These are phyloP conservation scores for Hydrotaea cyrtoneurina DNA, from an alignment of 2,888 invertebrate species.

Conservation along the genomic window DNA sequence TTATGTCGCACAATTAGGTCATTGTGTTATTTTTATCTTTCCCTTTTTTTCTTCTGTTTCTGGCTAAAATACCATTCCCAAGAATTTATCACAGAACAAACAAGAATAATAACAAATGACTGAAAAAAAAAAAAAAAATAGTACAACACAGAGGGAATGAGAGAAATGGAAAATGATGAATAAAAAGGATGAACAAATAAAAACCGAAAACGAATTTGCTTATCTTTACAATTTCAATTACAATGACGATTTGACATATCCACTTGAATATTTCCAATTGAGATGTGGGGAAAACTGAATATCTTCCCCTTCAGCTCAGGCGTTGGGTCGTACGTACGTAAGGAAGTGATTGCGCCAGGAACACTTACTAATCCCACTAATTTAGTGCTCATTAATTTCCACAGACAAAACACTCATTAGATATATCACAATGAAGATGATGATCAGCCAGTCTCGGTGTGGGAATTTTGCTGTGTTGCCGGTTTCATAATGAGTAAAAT, in stretches of 20 bases:
- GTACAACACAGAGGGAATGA: neutral
- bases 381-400: slow-evolving; percentile 77
- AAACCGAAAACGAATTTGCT: slow-evolving; percentile 11
- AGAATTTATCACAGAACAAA: neutral
- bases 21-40: neutral
- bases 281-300: neutral
- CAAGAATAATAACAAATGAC: neutral
- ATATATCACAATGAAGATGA: slow-evolving; percentile 33
- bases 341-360: neutral
- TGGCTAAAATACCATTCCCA: slow-evolving; percentile 19
- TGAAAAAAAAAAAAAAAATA: too few species aligned
- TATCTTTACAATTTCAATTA: slow-evolving; percentile 40
- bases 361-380: slow-evolving; percentile 73
- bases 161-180: neutral
- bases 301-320: neutral
- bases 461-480: neutral
- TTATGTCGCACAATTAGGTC: neutral
- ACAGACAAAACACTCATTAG: slow-evolving; percentile 50
- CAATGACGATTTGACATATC: slow-evolving; percentile 26
- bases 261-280: slow-evolving; percentile 41
- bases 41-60: slow-evolving; percentile 8
- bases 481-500: slow-evolving; percentile 9
- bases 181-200: neutral
- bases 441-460: neutral
- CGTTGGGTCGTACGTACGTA: neutral